Evolutionary conservation across 2,888 invertebrate species (phyloP), one percentile per base, ranked within the genome.

Genomic region (Monoplex corrugatus): DNA sequence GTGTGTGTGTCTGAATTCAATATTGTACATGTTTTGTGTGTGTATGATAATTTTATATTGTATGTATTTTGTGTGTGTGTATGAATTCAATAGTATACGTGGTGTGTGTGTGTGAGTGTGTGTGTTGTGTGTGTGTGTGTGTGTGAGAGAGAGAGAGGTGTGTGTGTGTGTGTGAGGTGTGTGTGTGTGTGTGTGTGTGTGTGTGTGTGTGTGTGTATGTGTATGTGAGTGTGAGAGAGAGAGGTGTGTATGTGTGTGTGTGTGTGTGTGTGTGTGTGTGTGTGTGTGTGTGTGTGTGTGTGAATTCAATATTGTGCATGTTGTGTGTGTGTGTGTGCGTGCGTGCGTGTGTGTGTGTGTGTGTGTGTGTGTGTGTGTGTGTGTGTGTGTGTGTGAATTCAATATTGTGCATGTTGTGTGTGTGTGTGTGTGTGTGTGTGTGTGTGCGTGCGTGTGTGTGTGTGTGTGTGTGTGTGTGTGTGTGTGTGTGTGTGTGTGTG

Each of bases 181-280:
- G 63, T 23, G 63, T 63, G 63, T 23, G 63, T 8, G 63, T n/a
- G n/a, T 45, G 84, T 45, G 28, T 45, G 63, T 63, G 23, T 63
- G 63, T 63, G 23, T 63, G 63, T 63, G 63, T 63, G 63, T 63
- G 63, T 63, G 84, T 75, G 75, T 75, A 78, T 43, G 43, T 75
- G 87, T 43, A 78, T 87, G 87, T 43, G 87, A 44, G 75, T 43
- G 45, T 87, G 75, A 40, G 72, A 50, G 78, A 43, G 78, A 44
- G 50, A 43, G 78, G 87, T 50, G 78, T 75, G 87, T 80, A 78
- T 63, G 80, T 87, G 87, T 75, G 75, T 87, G 78, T 75, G 83
- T 88, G 83, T 63, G 83, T 83, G 82, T 19, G 63, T n/a, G 85
- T 72, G 86, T 75, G 44, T 85, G 75, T 72, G 45, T 68, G 45